These are phyloP conservation scores for Lepas anatifera DNA, from an alignment of 2,888 invertebrate species.

Conservation along the genomic window DNA sequence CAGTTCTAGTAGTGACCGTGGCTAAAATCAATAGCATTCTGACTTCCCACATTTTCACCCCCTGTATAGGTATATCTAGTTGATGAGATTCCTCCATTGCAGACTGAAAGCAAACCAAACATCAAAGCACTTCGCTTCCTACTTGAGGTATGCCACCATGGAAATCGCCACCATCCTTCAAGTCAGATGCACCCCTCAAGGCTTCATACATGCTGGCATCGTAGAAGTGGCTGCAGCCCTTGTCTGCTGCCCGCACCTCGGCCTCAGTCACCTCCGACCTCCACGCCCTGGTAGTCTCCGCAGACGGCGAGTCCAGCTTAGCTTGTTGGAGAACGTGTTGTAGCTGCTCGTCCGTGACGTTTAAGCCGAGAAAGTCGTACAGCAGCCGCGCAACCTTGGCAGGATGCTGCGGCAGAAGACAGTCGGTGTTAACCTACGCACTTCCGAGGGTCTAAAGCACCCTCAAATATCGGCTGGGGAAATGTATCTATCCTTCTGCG, in stretches of 20 bases:
- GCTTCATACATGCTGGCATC: background rate
- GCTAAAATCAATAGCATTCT: too few species aligned
- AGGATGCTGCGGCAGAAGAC: background rate
- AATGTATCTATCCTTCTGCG: too few species aligned
- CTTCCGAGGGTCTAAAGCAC: too few species aligned
- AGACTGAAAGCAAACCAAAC: too few species aligned
- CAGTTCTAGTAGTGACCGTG: too few species aligned
- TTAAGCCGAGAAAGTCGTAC: constrained; percentile 26
- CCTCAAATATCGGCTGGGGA: too few species aligned
- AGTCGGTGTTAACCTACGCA: background rate
- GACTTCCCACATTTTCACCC: too few species aligned
- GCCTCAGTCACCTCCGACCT: background rate
- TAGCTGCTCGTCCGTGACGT: constrained; percentile 16
- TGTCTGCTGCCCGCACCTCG: background rate
- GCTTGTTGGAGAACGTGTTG: background rate
- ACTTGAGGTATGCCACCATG: background rate
- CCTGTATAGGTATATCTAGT: too few species aligned
- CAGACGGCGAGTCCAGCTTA: background rate
- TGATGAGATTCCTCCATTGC: too few species aligned
- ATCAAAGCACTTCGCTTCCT: background rate
- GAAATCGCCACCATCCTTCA: background rate
- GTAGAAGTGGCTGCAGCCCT: background rate
- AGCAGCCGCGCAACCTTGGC: constrained; percentile 26
- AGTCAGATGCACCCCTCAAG: background rate
- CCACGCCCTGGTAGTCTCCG: background rate